These are phyloP conservation scores for Psittacara wagleri DNA, from an alignment of 2,113 vertebrate genomes.

Conservation along the genomic window DNA sequence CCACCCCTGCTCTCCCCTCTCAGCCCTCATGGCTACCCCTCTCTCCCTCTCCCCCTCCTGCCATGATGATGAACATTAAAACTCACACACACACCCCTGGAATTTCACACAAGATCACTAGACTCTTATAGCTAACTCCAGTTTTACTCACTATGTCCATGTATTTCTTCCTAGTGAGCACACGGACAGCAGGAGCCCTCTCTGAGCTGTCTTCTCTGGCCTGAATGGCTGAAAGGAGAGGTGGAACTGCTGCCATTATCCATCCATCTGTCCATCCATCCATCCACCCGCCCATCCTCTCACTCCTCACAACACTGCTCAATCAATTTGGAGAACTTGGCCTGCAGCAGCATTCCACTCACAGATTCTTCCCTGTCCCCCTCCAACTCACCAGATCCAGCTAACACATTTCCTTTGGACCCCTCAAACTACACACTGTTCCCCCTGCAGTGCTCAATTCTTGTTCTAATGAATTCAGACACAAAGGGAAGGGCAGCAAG, in stretches of 20 bases:
- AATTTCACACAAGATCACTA: background rate
- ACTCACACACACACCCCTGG: background rate
- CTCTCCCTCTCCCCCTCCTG: background rate
- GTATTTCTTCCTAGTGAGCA: background rate
- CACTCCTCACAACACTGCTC: background rate
- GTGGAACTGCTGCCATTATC: background rate
- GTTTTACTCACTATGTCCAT: background rate
- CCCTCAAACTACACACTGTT: background rate
- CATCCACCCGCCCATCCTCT: background rate
- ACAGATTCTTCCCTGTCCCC: background rate
- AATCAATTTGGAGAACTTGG: background rate
- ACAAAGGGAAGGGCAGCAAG: background rate
- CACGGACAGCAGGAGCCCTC: background rate
- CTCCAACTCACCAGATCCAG: background rate
- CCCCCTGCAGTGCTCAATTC: accelerated
- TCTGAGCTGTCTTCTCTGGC: background rate
- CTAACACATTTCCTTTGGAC: background rate
- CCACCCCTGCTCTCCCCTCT: background rate
- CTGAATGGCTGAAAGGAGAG: background rate
- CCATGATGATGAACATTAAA: background rate
- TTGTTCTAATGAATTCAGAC: background rate
- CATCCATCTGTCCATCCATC: background rate
- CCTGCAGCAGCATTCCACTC: background rate
- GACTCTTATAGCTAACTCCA: accelerated
- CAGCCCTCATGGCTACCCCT: background rate